phyloP scores from a whole-genome alignment of 2,113 vertebrate genomes.

The Irena cyanogastra region DNA sequence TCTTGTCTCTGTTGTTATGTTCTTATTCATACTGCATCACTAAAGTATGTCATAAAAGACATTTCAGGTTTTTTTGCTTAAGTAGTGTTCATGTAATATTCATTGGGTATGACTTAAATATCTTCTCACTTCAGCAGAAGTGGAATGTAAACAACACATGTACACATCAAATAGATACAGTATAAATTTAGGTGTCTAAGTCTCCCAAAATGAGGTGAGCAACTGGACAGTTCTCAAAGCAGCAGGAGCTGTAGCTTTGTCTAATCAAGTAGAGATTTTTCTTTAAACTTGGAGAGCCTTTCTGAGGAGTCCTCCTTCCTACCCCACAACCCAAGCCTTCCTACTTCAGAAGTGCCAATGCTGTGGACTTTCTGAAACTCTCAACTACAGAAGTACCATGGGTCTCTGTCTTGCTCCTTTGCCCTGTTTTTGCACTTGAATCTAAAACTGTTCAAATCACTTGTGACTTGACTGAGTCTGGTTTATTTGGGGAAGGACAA shows the following conservation, averaged over 20 bases:
- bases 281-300: not conserved
- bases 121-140: not conserved
- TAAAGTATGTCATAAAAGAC: not conserved
- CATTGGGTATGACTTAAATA: constrained; percentile 2
- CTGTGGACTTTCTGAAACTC: not conserved
- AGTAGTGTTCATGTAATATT: constrained; percentile 34
- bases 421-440: not conserved
- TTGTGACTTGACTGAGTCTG: not conserved
- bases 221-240: not conserved
- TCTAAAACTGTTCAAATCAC: not conserved
- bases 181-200: not conserved
- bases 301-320: not conserved
- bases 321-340: not conserved
- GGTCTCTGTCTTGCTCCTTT: not conserved
- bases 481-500: not conserved
- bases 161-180: not conserved
- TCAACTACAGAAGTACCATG: not conserved
- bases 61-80: not conserved
- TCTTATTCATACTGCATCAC: constrained; percentile 14
- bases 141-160: not conserved
- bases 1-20: not conserved
- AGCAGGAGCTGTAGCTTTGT: not conserved
- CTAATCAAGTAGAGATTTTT: not conserved
- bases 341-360: not conserved
- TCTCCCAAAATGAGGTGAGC: not conserved